These are phyloP conservation scores for Vicugna pacos DNA, from an alignment of 2,113 vertebrate genomes.

Conservation along the genomic window DNA sequence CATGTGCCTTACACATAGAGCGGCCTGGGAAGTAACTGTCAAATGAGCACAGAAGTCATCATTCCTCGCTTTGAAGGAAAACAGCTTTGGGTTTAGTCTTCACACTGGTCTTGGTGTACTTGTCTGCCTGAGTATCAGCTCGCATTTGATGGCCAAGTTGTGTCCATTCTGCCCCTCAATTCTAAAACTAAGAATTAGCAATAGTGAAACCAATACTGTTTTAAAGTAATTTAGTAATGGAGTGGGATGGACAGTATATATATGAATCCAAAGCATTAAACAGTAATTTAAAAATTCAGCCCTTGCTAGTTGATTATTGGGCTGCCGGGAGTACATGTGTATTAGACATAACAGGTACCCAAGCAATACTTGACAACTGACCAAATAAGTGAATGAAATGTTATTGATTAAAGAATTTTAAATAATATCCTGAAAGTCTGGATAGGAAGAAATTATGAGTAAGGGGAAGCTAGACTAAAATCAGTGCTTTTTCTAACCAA, in stretches of 20 bases:
- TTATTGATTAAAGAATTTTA: conserved; percentile 37
- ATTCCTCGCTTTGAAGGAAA: conserved; percentile 20
- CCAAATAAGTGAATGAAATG: conserved; percentile 17
- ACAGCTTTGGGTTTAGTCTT: not conserved
- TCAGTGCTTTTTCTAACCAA: not conserved
- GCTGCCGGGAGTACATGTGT: not conserved
- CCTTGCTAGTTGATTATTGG: not conserved
- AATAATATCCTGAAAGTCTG: conserved; percentile 12
- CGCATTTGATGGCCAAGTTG: not conserved
- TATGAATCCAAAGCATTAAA: conserved; percentile 20
- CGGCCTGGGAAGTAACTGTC: not conserved
- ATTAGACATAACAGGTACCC: not conserved
- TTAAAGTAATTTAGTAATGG: conserved; percentile 51
- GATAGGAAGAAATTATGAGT: conserved; percentile 24
- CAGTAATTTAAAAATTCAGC: not conserved
- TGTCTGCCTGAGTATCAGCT: not conserved
- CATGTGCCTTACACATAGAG: not conserved
- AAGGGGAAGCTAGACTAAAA: conserved; percentile 29
- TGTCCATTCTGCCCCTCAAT: not conserved
- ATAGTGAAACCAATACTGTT: conserved; percentile 18
- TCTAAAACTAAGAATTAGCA: conserved; percentile 37
- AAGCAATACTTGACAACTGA: conserved; percentile 36
- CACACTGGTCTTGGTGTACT: not conserved
- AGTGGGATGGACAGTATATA: not conserved
- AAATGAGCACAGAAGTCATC: not conserved